Evolutionary conservation across 2,888 invertebrate species (phyloP).

Genomic region (Lasioglossum pauxillum): DNA sequence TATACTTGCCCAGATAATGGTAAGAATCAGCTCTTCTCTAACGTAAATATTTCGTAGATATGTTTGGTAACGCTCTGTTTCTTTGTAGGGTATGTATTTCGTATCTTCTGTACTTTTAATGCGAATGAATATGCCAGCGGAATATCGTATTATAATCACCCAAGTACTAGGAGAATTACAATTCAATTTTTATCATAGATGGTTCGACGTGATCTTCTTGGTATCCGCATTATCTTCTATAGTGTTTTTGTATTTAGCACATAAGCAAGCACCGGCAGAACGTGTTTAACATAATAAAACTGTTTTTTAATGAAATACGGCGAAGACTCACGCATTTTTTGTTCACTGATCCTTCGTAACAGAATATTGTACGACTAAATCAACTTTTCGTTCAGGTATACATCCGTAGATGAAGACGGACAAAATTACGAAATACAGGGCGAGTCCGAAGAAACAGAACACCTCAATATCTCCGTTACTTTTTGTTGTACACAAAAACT

Average conservation of each 20-base stretch:
- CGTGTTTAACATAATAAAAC: slow-evolving; percentile 75
- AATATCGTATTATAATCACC: slow-evolving; percentile 96
- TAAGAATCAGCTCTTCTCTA: slow-evolving; percentile 79
- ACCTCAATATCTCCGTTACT: no score
- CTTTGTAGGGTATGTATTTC: slow-evolving; percentile 97
- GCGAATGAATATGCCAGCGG: slow-evolving; percentile 99
- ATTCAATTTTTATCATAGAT: slow-evolving; percentile 99
- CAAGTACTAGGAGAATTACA: slow-evolving; percentile 98
- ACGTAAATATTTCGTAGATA: background rate
- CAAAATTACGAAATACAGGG: slow-evolving; percentile 14
- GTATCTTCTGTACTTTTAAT: slow-evolving; percentile 98
- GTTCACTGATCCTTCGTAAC: slow-evolving; percentile 24
- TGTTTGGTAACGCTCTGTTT: slow-evolving; percentile 2
- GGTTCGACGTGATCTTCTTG: slow-evolving; percentile 99
- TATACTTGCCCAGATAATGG: slow-evolving; percentile 98
- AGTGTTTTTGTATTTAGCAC: slow-evolving; percentile 97
- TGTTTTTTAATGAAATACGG: slow-evolving; percentile 50
- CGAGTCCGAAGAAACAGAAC: no score
- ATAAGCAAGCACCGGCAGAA: slow-evolving; percentile 90
- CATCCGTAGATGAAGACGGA: background rate
- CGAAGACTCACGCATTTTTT: slow-evolving; percentile 24
- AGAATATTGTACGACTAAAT: slow-evolving; percentile 17
- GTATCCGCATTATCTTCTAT: slow-evolving; percentile 98
- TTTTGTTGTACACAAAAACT: no score
- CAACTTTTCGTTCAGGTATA: background rate